Evolutionary conservation across 2,113 vertebrate genomes (phyloP), one percentile per base, ranked within the genome.

Genomic region (Nestor notabilis): DNA sequence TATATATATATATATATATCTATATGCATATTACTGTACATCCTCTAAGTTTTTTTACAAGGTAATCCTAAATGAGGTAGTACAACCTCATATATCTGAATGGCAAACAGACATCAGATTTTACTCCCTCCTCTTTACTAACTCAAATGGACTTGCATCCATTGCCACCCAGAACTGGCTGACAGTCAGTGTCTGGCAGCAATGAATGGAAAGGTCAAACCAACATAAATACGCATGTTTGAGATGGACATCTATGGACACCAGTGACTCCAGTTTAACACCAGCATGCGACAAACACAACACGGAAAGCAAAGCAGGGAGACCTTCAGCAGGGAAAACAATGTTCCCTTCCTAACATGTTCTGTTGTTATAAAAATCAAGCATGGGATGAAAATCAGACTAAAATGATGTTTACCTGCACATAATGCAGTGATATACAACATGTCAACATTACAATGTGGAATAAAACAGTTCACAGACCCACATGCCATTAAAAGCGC

Each of bases 361-460:
- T 79, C 58, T 79, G 60, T 14, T 77, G 39, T 55, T 24, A 28
- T 21, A 66, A 91, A 72, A 63, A 69, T 17, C 60, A 78, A 60
- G 25, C 18, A 44, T 0, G 2, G 19, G 39, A 35, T 65, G 41
- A 74, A 82, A 80, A 90, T 14, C 63, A 75, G 50, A 55, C 16
- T 0, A 11, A 33, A 41, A 16, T 0, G 12, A 25, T 5, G 35
- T 5, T 25, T 25, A 23, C 24, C 46, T n/a, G 29, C 21, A 5
- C 2, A 27, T 29, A 47, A 24, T 4, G 50, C 27, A 56, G 23
- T 3, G 52, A 52, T 5, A n/a, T 9, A 29, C n/a, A 55, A 25
- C 7, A 4, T 2, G 0, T 20, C 2, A 2, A 75, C 1, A 1
- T 20, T 17, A 49, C 5, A 4, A n/a, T 3, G 29, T 14, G 29